Conservation (phyloP, 2,113 vertebrate genomes). For the Callipepla squamata region DNA sequence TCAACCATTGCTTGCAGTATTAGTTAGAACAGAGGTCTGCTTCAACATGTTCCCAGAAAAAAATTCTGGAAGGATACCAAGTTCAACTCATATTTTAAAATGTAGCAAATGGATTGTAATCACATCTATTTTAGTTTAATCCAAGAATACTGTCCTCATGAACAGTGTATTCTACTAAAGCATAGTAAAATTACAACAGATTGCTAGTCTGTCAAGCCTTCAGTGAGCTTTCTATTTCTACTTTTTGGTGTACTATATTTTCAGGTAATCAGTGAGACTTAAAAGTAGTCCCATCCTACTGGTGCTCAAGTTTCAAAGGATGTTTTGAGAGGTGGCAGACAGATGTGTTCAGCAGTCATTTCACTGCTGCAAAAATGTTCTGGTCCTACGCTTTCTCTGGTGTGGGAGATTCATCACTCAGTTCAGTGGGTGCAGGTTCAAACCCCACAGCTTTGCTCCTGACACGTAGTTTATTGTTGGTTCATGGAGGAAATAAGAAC, state of each 20-base stretch:
- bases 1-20: slow-evolving; percentile 42
- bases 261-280: slow-evolving; percentile 43
- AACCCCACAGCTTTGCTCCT: not conserved
- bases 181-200: slow-evolving; percentile 31
- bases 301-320: not conserved
- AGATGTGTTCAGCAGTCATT: not conserved
- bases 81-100: slow-evolving; percentile 39
- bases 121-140: slow-evolving; percentile 49
- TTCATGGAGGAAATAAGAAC: not conserved
- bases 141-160: slow-evolving; percentile 38
- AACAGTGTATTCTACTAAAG: slow-evolving; percentile 6
- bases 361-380: not conserved
- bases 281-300: not conserved
- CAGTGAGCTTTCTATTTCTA: slow-evolving; percentile 60
- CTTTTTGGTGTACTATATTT: slow-evolving; percentile 25
- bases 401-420: not conserved
- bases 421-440: not conserved
- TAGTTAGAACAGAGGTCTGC: slow-evolving; percentile 56
- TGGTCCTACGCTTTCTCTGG: not conserved
- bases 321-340: not conserved
- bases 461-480: not conserved
- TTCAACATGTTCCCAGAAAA: slow-evolving; percentile 26
- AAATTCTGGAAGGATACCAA: slow-evolving; percentile 50
- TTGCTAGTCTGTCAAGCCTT: slow-evolving; percentile 57
- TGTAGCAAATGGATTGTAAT: slow-evolving; percentile 13